Percentiles rank a stretch among this genome's conserved stretches.
phyloP scores from a whole-genome alignment of 2,113 vertebrate species.

The Apteryx mantelli region DNA sequence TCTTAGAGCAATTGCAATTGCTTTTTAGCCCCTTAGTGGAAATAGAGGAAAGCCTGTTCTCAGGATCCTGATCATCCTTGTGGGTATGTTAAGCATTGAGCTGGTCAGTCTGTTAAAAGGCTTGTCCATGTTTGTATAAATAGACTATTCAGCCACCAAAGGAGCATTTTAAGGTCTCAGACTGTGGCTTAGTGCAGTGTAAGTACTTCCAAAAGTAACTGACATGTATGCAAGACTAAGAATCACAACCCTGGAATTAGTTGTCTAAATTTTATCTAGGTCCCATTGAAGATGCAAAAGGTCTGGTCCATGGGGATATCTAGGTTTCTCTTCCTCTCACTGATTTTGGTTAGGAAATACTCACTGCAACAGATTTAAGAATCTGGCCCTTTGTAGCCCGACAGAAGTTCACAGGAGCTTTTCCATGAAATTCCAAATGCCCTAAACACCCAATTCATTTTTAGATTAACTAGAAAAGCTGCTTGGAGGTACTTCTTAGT shows the following conservation, averaged over 20 bases:
- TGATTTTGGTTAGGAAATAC: not conserved
- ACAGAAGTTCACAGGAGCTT: not conserved
- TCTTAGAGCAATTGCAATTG: not conserved
- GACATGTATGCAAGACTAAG: rapidly evolving
- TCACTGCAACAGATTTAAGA: not conserved
- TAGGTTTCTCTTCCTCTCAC: not conserved
- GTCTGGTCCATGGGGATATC: not conserved
- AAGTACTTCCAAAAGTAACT: not conserved
- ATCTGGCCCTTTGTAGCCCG: not conserved
- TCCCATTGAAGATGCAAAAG: not conserved
- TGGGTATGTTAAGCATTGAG: not conserved
- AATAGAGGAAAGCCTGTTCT: not conserved
- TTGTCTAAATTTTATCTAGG: not conserved
- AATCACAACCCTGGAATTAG: not conserved
- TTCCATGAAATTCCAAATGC: too few relatives aligned
- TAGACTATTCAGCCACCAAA: not conserved
- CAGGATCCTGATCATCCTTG: not conserved
- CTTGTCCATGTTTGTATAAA: not conserved
- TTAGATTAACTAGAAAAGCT: not conserved
- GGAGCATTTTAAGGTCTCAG: not conserved
- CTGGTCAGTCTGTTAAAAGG: not conserved
- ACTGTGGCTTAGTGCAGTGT: not conserved
- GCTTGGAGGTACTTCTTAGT: not conserved
- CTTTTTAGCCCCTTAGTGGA: not conserved
- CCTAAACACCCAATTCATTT: not conserved